phyloP scores from a whole-genome alignment of 2,888 invertebrate species.

The Ephialtes manifestator region DNA sequence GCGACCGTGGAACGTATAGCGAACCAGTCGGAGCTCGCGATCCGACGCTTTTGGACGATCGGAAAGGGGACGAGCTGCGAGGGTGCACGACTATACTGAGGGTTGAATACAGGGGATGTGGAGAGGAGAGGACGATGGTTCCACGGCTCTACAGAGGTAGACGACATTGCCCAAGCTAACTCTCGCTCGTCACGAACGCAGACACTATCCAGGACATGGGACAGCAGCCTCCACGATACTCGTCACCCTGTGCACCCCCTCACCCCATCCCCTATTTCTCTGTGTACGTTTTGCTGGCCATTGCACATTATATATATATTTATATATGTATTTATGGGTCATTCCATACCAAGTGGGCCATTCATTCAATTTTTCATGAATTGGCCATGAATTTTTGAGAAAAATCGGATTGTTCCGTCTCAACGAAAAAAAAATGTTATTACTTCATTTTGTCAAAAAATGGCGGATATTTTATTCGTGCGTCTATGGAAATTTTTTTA shows the following conservation, averaged over 20 bases:
- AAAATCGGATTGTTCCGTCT: no score
- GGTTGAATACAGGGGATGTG: conserved; percentile 50
- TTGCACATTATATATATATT: no score
- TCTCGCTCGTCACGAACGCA: conserved; percentile 67
- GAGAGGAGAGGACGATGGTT: background rate
- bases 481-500: no score
- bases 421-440: no score
- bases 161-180: conserved; percentile 55
- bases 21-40: conserved; percentile 7
- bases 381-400: no score
- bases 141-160: conserved; percentile 26
- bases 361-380: no score
- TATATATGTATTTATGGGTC: no score
- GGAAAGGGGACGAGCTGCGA: conserved; percentile 49
- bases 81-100: conserved; percentile 61
- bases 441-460: no score
- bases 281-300: conserved; percentile 31
- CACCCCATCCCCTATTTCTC: conserved; percentile 46
- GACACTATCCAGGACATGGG: conserved; percentile 70
- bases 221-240: conserved; percentile 47
- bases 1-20: conserved; percentile 6
- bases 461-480: no score
- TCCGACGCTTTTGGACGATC: conserved; percentile 54
- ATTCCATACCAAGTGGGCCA: no score
- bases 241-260: conserved; percentile 25